These are phyloP conservation scores for Siderastrea radians DNA, from an alignment of 92 coral and sea anemone genomes.

Conservation along the genomic window DNA sequence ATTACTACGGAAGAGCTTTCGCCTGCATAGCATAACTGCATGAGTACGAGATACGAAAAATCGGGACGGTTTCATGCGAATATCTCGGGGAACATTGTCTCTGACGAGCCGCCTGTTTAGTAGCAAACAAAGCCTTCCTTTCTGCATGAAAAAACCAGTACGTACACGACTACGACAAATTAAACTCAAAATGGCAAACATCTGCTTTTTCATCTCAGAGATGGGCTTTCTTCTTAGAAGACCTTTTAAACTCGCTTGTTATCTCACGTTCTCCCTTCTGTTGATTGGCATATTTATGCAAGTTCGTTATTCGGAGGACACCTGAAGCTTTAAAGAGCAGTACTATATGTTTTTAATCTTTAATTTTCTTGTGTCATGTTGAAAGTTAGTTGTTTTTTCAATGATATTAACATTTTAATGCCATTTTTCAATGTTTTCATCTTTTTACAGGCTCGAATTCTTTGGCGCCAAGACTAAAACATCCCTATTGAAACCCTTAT, in stretches of 20 bases:
- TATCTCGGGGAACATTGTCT: background rate
- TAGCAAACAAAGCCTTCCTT: background rate
- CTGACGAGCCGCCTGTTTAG: background rate
- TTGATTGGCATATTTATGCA: conserved; percentile 16
- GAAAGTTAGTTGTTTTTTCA: conserved; percentile 25
- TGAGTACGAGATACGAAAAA: background rate
- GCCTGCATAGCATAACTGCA: background rate
- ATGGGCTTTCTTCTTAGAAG: conserved; percentile 15
- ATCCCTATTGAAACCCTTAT: conserved; percentile 24
- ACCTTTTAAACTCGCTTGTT: conserved; percentile 16
- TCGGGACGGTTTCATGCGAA: background rate
- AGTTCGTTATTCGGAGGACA: conserved; percentile 16
- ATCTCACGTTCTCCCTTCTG: conserved; percentile 13
- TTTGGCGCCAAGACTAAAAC: conserved; percentile 28
- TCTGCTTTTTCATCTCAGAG: conserved; percentile 30
- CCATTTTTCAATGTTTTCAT: conserved; percentile 31
- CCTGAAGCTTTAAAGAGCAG: conserved; percentile 19
- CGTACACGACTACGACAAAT: background rate
- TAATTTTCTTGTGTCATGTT: conserved; percentile 16
- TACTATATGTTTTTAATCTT: background rate
- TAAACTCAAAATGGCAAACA: conserved; percentile 24
- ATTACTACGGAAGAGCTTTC: background rate
- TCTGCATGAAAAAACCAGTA: background rate
- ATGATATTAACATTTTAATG: conserved; percentile 36
- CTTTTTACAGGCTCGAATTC: conserved; percentile 39